These are phyloP conservation scores for Omphaloscelis lunosa DNA, from an alignment of 2,888 invertebrate genomes.

Conservation along the genomic window DNA sequence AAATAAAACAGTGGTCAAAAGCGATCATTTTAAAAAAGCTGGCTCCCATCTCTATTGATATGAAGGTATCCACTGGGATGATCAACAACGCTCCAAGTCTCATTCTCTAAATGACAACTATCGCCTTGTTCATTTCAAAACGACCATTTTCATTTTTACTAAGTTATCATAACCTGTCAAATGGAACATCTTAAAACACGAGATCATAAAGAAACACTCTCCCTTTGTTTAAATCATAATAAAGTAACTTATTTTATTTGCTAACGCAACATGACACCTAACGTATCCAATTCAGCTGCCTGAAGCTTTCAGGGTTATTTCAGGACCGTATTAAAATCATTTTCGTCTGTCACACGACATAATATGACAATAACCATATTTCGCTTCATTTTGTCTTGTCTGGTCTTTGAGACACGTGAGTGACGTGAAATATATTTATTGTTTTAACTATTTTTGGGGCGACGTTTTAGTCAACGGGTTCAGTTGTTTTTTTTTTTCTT, in stretches of 20 bases:
- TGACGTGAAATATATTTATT: slow-evolving; percentile 77
- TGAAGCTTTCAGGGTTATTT: slow-evolving; percentile 74
- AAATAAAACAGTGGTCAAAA: too few relatives aligned
- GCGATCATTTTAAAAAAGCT: neutral
- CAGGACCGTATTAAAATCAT: slow-evolving; percentile 72
- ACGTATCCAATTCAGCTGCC: slow-evolving; percentile 69
- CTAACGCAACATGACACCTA: slow-evolving; percentile 57
- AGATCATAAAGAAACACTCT: slow-evolving; percentile 44
- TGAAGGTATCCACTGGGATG: neutral
- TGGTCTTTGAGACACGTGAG: slow-evolving; percentile 69
- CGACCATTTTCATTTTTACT: neutral
- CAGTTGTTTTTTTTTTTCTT: slow-evolving; percentile 9
- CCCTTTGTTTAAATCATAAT: slow-evolving; percentile 62
- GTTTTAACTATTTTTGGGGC: slow-evolving; percentile 71
- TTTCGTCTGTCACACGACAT: slow-evolving; percentile 80
- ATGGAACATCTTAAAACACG: slow-evolving; percentile 33
- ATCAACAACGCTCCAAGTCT: neutral
- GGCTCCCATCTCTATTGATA: neutral
- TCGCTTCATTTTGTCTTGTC: slow-evolving; percentile 75
- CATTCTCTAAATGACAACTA: neutral
- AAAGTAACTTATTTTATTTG: slow-evolving; percentile 62
- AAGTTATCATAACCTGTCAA: slow-evolving; percentile 22
- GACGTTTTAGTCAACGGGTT: slow-evolving; percentile 53
- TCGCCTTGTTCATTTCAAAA: neutral
- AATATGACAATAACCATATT: slow-evolving; percentile 85